Evolutionary conservation across 1,140 invertebrate genomes (phyloP), one percentile per base, ranked within the genome.

Genomic region (Philotrypesis tridentata): DNA sequence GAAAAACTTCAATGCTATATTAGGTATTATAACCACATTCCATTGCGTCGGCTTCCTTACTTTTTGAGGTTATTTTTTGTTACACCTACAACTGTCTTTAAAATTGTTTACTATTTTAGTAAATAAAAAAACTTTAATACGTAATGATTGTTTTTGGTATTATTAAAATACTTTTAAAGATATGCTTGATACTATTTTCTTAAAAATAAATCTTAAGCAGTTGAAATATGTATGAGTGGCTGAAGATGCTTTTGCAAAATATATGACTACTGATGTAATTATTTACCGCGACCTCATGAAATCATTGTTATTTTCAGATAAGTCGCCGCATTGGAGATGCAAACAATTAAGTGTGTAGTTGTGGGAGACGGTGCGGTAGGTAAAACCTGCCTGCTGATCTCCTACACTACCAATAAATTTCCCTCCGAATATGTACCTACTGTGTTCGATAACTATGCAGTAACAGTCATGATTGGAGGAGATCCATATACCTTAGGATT

Each of bases 311-410:
- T 74, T 79, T 83, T 23, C 31, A 79, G 72, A 72, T 83, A 84
- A 78, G 33, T 48, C n/a, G 76, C 29, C 63, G 55, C 72, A 94
- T 76, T 83, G 73, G 93, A 91, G 83, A 99, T 99, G 98, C 98
- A 99, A 93, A 99, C 98, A 70, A 99, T 99, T 89, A 99, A 99
- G 92, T 99, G 98, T 94, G 98, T 99, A 82, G 98, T 99, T 80
- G 98, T 99, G 68, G 98, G 98, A 23, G 97, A 98, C 92, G 97
- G 98, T 88, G 97, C 98, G 68, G 98, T 99, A 29, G 98, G 98
- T 93, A 99, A 99, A 94, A 99, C 98, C 1, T 98, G 96, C 91
- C 93, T 97, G 29, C 93, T 97, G 21, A 97, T 97, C 87, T 96
- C 96, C 23, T 99, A 99, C 90, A 98, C 97, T 82, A 98, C 97